A percentile compares a stretch with the other conserved stretches of the same genome.
phyloP scores from a whole-genome alignment of 2,888 invertebrate genomes.

The Sphaerophoria taeniata region DNA sequence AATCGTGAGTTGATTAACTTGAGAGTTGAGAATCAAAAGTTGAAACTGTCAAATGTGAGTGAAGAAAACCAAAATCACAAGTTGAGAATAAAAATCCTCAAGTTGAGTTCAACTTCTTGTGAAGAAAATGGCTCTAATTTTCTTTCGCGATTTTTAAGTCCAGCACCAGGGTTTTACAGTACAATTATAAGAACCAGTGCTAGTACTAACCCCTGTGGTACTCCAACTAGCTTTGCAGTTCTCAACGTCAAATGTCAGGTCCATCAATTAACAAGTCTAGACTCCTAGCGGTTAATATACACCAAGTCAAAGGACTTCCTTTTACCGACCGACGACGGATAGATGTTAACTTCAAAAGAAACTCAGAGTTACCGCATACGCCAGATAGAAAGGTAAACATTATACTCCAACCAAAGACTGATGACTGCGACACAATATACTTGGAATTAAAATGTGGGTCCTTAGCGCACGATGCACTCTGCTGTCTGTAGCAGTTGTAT shows the following conservation, averaged over 20 bases:
- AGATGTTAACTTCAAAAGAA: constrained; percentile 16
- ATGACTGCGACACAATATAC: constrained; percentile 45
- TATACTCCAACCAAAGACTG: constrained; percentile 31
- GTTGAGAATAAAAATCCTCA: too few relatives aligned
- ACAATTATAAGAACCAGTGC: not conserved
- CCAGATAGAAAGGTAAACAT: constrained; percentile 20
- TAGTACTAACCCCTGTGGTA: not conserved
- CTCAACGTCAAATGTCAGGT: too few relatives aligned
- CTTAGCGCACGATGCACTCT: constrained; percentile 35
- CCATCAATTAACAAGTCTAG: constrained; percentile 3
- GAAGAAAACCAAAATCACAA: too few relatives aligned
- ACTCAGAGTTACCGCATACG: not conserved
- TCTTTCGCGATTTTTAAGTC: too few relatives aligned
- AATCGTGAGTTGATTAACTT: too few relatives aligned
- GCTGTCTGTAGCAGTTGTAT: constrained; percentile 38
- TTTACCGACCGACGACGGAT: too few relatives aligned
- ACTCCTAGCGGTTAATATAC: not conserved
- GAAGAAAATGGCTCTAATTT: too few relatives aligned
- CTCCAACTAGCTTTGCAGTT: not conserved
- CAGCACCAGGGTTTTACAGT: too few relatives aligned
- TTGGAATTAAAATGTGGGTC: constrained; percentile 37
- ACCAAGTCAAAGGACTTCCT: constrained; percentile 6
- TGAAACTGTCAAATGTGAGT: too few relatives aligned
- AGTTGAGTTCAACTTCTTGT: too few relatives aligned
- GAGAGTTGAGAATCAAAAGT: too few relatives aligned